phyloP scores from a whole-genome alignment of 2,113 vertebrate species.

The Silurus asotus region DNA sequence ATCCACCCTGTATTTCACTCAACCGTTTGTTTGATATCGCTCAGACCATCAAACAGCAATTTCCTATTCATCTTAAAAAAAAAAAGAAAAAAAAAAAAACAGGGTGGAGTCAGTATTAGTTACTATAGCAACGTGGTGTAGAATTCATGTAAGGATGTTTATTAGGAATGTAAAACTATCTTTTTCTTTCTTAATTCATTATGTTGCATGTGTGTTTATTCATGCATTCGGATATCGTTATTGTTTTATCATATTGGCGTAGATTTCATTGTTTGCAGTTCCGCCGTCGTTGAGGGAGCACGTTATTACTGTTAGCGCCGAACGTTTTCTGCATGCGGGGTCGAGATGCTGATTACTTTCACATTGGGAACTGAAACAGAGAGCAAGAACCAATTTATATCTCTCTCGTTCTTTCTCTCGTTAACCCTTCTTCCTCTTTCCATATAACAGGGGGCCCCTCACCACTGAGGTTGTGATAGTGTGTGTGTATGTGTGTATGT shows the following conservation, averaged over 20 bases:
- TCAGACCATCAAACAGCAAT: not conserved
- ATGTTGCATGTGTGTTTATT: not conserved
- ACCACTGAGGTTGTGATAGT: constrained; percentile 6
- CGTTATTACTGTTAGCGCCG: not conserved
- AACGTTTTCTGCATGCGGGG: not conserved
- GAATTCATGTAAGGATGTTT: not conserved
- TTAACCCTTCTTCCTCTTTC: constrained; percentile 19
- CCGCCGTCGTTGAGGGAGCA: not conserved
- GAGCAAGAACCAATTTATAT: constrained; percentile 6
- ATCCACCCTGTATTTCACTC: not conserved
- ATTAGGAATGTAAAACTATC: not conserved
- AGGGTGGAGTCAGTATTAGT: not conserved
- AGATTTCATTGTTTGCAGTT: not conserved
- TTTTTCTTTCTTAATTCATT: not conserved
- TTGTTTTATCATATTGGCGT: not conserved
- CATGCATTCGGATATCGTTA: not conserved
- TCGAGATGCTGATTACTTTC: not conserved
- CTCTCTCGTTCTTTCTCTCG: not conserved
- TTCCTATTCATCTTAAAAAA: not conserved
- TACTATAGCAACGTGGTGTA: not conserved
- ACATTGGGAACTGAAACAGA: constrained; percentile 23
- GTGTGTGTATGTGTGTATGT: constrained; percentile 27
- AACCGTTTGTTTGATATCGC: not conserved
- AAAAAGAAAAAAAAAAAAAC: not conserved
- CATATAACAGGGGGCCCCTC: constrained; percentile 3